A percentile compares a stretch with the other conserved stretches of the same genome.
Evolutionary conservation across 2,797 vertebrate genomes (phyloP).

Genomic region (Coracias cyanogaster): DNA sequence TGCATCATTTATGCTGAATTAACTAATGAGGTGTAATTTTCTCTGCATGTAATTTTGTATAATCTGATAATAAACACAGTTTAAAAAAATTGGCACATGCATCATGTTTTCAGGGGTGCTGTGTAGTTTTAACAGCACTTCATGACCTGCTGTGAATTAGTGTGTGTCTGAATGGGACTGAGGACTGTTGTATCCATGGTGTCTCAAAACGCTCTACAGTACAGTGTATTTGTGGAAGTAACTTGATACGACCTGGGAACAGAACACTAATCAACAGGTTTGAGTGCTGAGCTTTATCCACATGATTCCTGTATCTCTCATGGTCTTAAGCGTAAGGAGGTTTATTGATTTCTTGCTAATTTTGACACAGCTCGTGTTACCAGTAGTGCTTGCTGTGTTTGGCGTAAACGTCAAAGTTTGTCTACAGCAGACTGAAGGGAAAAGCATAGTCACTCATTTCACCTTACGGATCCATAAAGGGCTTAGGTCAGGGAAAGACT

Average conservation of each 20-base stretch:
- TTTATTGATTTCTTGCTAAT: constrained; percentile 1
- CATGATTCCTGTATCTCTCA: not conserved
- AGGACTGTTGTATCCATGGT: constrained; percentile 1
- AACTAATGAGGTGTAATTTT: constrained; percentile 57
- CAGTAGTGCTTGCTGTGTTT: not conserved
- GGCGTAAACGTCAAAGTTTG: not conserved
- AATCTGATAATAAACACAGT: constrained; percentile 62
- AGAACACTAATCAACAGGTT: not conserved
- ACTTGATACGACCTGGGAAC: not conserved
- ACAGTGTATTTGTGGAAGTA: not conserved
- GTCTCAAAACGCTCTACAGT: not conserved
- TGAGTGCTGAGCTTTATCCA: constrained; percentile 4
- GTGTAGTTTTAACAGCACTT: not conserved
- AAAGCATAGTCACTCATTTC: not conserved
- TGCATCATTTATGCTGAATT: constrained; percentile 32
- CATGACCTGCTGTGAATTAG: constrained; percentile 29
- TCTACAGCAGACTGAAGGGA: not conserved
- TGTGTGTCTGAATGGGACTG: constrained; percentile 22
- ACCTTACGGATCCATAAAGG: not conserved
- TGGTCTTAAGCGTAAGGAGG: not conserved
- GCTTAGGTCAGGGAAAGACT: not conserved
- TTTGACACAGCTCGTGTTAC: not conserved
- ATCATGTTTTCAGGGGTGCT: not conserved
- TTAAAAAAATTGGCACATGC: not conserved
- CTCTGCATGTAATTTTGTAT: constrained; percentile 59